phyloP scores from a whole-genome alignment of 2,113 vertebrate species.

The Lophius piscatorius region DNA sequence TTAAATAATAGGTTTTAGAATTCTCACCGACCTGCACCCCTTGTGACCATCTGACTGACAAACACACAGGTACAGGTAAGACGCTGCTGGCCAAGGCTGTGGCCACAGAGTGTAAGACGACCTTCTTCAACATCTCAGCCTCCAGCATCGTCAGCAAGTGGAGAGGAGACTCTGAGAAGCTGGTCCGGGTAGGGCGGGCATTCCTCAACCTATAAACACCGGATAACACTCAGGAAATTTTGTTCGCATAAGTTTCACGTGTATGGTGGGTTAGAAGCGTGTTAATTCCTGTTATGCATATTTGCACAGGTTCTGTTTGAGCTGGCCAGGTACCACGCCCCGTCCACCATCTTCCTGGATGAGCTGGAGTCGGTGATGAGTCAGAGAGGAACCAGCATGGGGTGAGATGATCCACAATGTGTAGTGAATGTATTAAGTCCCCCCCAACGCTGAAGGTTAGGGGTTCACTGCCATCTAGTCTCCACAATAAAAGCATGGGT shows the following conservation, averaged over 20 bases:
- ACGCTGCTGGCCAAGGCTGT: constrained; percentile 96
- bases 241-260: no score
- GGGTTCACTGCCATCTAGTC: no score
- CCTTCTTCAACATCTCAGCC: constrained; percentile 98
- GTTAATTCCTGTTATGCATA: not conserved
- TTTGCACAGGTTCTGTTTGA: constrained; percentile 90
- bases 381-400: constrained; percentile 85
- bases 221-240: no score
- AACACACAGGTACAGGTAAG: constrained; percentile 89
- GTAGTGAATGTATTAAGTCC: not conserved
- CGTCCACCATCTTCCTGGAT: constrained; percentile 97
- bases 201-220: no score
- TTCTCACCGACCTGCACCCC: no score
- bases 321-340: constrained; percentile 93
- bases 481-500: no score
- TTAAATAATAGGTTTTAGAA: no score
- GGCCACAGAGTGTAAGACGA: constrained; percentile 94
- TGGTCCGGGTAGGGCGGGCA: constrained; percentile 85
- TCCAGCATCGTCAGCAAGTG: constrained; percentile 99
- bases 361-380: constrained; percentile 98
- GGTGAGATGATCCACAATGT: constrained; percentile 76
- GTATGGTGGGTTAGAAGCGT: not conserved
- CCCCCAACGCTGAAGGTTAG: no score
- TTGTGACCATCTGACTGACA: not conserved
- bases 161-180: constrained; percentile 97